These are phyloP conservation scores for Macaria notata DNA, from an alignment of 2,888 invertebrate species.

Conservation along the genomic window DNA sequence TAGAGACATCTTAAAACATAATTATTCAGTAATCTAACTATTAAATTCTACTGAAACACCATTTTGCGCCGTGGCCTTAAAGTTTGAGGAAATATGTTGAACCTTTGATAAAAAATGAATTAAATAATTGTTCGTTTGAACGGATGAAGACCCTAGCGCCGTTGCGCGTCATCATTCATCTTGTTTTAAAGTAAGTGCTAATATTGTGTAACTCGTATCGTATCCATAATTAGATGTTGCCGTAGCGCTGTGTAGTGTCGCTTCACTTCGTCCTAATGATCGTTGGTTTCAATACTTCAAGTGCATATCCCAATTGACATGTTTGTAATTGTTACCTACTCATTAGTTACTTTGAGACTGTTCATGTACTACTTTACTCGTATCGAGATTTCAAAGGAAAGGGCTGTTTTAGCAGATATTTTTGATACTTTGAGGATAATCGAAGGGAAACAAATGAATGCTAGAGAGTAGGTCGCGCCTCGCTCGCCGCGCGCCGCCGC, in stretches of 20 bases:
- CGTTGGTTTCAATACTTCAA: conserved; percentile 67
- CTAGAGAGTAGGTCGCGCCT: conserved; percentile 56
- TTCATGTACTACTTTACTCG: conserved; percentile 63
- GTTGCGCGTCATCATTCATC: conserved; percentile 27
- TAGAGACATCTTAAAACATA: conserved; percentile 61
- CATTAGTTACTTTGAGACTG: conserved; percentile 80
- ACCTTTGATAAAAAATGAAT: conserved; percentile 64
- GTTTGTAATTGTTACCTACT: conserved; percentile 80
- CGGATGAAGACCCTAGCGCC: conserved; percentile 40
- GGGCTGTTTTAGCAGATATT: conserved; percentile 81
- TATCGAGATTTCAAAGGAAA: conserved; percentile 78
- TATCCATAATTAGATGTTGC: conserved; percentile 64
- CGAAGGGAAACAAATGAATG: conserved; percentile 75
- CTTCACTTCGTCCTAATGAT: conserved; percentile 71
- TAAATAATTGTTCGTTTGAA: conserved; percentile 54
- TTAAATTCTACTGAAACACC: conserved; percentile 79
- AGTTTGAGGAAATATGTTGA: conserved; percentile 74
- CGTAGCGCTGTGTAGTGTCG: conserved; percentile 66
- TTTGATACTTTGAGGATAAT: conserved; percentile 81
- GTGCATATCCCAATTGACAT: conserved; percentile 77
- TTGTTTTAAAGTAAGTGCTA: conserved; percentile 62
- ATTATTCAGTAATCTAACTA: conserved; percentile 67
- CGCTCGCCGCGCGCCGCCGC: no score
- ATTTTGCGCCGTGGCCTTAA: conserved; percentile 82
- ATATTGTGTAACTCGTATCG: conserved; percentile 55